Evolutionary conservation across 2,888 invertebrate species (phyloP).

Genomic region (Lingula anatina): DNA sequence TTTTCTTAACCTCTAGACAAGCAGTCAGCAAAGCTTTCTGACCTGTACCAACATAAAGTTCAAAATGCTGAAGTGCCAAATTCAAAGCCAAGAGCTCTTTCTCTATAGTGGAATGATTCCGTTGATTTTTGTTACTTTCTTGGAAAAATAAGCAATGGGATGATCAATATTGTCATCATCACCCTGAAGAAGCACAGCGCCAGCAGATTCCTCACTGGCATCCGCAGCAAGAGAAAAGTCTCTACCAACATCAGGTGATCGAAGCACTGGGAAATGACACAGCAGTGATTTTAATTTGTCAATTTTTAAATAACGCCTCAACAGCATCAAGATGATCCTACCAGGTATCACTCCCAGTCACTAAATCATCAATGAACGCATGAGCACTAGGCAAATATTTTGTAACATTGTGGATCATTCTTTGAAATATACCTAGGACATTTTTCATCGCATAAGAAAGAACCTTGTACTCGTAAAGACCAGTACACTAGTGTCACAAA

Average conservation of each 20-base stretch:
- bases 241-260: constrained; percentile 1
- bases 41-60: constrained; percentile 10
- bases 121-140: constrained; percentile 1
- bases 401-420: not conserved
- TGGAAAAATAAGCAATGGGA: constrained; percentile 3
- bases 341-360: constrained; percentile 1
- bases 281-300: constrained; percentile 2
- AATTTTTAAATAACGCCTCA: not conserved
- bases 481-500: not conserved
- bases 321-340: not conserved
- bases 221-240: not conserved
- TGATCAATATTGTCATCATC: constrained; percentile 2
- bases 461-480: not conserved
- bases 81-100: constrained; percentile 17
- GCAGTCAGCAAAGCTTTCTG: not conserved
- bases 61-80: constrained; percentile 14
- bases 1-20: too few relatives aligned
- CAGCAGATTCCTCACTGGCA: not conserved
- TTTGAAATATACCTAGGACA: not conserved
- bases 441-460: not conserved
- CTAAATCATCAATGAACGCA: not conserved
- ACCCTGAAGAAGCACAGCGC: constrained; percentile 4
- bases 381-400: not conserved
- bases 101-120: constrained; percentile 11
- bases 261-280: constrained; percentile 1